Percentiles rank a stretch among this genome's conserved stretches.
These are phyloP conservation scores for Apis cerana DNA, from an alignment of 1,140 invertebrate species.

Conservation along the genomic window DNA sequence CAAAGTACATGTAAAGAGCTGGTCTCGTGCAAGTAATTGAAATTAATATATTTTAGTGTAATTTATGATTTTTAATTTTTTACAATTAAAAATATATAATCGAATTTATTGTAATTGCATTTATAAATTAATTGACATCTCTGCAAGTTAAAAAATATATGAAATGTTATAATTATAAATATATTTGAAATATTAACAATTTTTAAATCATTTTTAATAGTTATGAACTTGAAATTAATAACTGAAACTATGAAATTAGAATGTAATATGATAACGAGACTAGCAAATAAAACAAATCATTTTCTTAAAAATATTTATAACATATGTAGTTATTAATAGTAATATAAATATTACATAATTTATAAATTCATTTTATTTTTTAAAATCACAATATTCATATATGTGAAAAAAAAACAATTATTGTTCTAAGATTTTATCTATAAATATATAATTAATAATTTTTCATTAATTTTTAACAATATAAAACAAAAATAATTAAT, in stretches of 20 bases:
- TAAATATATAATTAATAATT: background rate
- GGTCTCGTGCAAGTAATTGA: constrained; percentile 27
- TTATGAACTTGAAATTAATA: background rate
- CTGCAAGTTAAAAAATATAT: background rate
- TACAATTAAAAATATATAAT: constrained; percentile 30
- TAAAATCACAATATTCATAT: background rate
- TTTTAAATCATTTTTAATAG: background rate
- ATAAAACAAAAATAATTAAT: background rate
- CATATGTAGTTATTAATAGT: background rate
- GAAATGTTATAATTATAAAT: background rate
- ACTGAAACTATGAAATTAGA: background rate
- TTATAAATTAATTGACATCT: background rate
- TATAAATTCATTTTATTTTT: background rate
- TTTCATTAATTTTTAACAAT: background rate
- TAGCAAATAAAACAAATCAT: constrained; percentile 11
- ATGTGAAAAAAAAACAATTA: background rate
- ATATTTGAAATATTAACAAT: background rate
- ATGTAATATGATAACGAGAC: constrained; percentile 24
- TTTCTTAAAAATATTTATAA: constrained; percentile 12
- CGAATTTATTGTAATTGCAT: constrained; percentile 9
- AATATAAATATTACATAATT: constrained; percentile 15
- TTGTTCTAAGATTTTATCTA: background rate
- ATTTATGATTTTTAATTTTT: constrained; percentile 27
- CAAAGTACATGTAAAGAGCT: constrained; percentile 43
- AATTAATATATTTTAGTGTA: constrained; percentile 41